phyloP scores from a whole-genome alignment of 2,888 invertebrate species.

The Fissipunctia ypsillon region DNA sequence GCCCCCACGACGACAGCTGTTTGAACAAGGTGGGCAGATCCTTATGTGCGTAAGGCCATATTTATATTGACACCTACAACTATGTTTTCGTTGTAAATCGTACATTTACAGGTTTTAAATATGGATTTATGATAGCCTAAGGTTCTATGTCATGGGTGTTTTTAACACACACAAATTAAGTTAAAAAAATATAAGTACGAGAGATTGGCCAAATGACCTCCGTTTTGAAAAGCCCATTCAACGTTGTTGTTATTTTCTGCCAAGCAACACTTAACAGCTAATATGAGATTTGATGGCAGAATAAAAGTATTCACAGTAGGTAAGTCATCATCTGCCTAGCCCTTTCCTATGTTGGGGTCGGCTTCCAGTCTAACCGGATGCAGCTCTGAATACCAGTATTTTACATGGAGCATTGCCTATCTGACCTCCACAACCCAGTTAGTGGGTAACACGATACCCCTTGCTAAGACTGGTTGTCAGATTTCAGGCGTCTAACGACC shows the following conservation, averaged over 20 bases:
- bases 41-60: conserved; percentile 52
- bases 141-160: conserved; percentile 19
- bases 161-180: background rate
- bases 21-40: conserved; percentile 58
- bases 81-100: conserved; percentile 51
- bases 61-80: conserved; percentile 59
- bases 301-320: too few species aligned
- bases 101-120: conserved; percentile 25
- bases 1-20: conserved; percentile 63
- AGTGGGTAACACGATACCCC: too few species aligned
- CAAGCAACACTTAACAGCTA: background rate
- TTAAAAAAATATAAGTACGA: background rate
- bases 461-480: too few species aligned
- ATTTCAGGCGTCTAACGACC: too few species aligned
- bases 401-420: too few species aligned
- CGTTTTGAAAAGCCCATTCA: background rate
- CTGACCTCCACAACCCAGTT: too few species aligned
- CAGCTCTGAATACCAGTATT: too few species aligned
- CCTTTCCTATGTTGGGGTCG: too few species aligned
- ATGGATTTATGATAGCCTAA: conserved; percentile 36
- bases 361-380: too few species aligned
- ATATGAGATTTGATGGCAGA: background rate
- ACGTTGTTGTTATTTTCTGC: background rate
- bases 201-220: background rate
- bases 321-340: too few species aligned